Base-by-base conservation (phyloP, 2,888 invertebrate genomes). In the Anarsia innoxiella region DNA sequence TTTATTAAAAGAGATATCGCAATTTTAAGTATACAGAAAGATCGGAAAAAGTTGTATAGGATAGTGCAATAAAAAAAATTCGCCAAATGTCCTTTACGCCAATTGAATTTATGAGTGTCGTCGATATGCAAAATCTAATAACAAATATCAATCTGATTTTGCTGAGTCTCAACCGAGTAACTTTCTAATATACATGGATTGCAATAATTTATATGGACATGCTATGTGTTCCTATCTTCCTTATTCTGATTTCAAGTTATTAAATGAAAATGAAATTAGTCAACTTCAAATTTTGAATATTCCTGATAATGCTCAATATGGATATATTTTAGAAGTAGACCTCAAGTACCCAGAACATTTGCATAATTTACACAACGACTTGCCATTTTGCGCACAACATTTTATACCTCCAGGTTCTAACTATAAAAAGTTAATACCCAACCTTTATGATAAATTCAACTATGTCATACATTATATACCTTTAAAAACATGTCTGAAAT, bases 201-300 rank as follows among this genome's bases (percentile, higher is more conserved):
- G 50, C 13, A 59, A 61, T 35, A 66, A 63, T 43, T 39, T 60
- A 14, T 64, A 61, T 39, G 59, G 57, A 2, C 50, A 38, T 30
- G 43, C 46, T 12, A 44, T 48, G 48, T 41, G 32, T n/a, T 33
- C 44, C 14, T 33, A 41, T 8, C 13, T 46, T 14, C 46, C 46
- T n/a, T 12, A 37, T 13, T 37, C 43, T 28, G 41, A 41, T 12
- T 48, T 45, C 12, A 34, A 23, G 25, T 41, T 41, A 26, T 23
- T 41, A 12, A 16, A 12, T 14, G 11, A 29, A 10, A 11, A 35
- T 5, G 41, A 46, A 41, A 39, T 44, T 26, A 29, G 25, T n/a
- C 9, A 12, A 8, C 33, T 45, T 11, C 16, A 45, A 15, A 25
- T 46, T 14, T 1, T 32, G 3, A 27, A 26, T 14, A 10, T 45